Evolutionary conservation across 1,140 invertebrate genomes (phyloP).

Genomic region (Zaprionus gabonicus): DNA sequence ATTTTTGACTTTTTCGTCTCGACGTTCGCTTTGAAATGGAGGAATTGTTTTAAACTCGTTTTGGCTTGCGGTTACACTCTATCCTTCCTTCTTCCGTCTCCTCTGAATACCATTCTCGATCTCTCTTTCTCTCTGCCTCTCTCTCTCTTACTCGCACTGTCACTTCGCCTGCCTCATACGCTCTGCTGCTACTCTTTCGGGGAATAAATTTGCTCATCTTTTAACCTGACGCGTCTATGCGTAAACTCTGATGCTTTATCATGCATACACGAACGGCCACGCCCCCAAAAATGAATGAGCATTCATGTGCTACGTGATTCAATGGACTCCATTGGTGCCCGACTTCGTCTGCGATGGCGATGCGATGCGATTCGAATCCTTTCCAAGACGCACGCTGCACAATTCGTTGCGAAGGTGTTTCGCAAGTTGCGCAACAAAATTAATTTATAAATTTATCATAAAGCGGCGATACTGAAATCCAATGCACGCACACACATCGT

Average conservation of each 20-base stretch:
- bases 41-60: constrained; percentile 4
- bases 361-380: constrained; percentile 27
- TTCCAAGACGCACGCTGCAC: constrained; percentile 2
- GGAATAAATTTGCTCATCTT: constrained; percentile 30
- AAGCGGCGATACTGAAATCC: constrained; percentile 35
- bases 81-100: background rate
- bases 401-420: constrained; percentile 33
- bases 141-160: background rate
- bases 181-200: background rate
- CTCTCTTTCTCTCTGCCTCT: background rate
- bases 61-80: background rate
- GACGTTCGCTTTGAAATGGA: background rate
- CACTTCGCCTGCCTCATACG: background rate
- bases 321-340: background rate
- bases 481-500: constrained; percentile 27
- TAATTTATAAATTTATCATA: constrained; percentile 65
- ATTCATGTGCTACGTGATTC: constrained; percentile 31
- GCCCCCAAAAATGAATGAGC: constrained; percentile 33
- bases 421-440: constrained; percentile 42
- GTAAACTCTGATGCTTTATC: constrained; percentile 36
- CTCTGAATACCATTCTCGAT: background rate
- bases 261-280: constrained; percentile 39
- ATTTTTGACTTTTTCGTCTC: background rate
- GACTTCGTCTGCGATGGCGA: constrained; percentile 9
- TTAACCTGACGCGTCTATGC: constrained; percentile 25